Conservation (phyloP, 2,888 invertebrate species). For the Pycnomerus fuliginosus region DNA sequence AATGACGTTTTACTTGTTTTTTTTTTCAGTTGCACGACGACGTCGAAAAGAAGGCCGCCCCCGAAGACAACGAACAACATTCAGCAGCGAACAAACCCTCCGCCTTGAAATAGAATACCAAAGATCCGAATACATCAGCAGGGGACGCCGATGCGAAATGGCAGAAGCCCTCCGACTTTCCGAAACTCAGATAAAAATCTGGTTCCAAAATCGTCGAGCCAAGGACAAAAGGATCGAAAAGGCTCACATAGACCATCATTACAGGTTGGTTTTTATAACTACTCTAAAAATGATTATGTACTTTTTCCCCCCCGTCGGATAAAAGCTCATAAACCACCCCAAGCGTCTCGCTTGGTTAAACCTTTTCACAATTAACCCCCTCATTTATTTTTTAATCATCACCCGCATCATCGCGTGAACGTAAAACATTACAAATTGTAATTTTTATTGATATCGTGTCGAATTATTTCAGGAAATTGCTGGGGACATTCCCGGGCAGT, state of each 20-base stretch:
- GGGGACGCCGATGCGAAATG: constrained; percentile 78
- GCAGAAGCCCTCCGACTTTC: constrained; percentile 69
- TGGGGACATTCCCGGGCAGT: constrained; percentile 45
- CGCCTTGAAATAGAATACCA: constrained; percentile 89
- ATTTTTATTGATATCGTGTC: constrained; percentile 17
- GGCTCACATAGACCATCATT: constrained; percentile 92
- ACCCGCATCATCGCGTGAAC: constrained; percentile 7
- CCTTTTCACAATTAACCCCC: too few relatives aligned
- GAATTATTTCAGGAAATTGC: constrained; percentile 46
- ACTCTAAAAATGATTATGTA: not conserved
- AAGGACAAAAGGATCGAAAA: constrained; percentile 96
- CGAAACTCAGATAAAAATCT: constrained; percentile 84
- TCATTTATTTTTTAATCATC: constrained; percentile 6
- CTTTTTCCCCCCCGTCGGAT: constrained; percentile 9
- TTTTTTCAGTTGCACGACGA: constrained; percentile 72
- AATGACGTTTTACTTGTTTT: constrained; percentile 1
- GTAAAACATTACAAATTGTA: constrained; percentile 12
- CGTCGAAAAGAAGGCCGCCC: constrained; percentile 85
- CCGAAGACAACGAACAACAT: constrained; percentile 88
- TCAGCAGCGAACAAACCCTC: constrained; percentile 90
- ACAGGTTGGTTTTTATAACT: constrained; percentile 63
- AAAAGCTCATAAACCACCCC: too few relatives aligned
- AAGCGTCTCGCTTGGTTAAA: too few relatives aligned
- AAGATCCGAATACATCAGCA: constrained; percentile 87
- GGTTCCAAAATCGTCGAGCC: constrained; percentile 94